Evolutionary conservation across 2,888 invertebrate genomes (phyloP), one percentile per base, ranked within the genome.

Genomic region (Callimorpha dominula): DNA sequence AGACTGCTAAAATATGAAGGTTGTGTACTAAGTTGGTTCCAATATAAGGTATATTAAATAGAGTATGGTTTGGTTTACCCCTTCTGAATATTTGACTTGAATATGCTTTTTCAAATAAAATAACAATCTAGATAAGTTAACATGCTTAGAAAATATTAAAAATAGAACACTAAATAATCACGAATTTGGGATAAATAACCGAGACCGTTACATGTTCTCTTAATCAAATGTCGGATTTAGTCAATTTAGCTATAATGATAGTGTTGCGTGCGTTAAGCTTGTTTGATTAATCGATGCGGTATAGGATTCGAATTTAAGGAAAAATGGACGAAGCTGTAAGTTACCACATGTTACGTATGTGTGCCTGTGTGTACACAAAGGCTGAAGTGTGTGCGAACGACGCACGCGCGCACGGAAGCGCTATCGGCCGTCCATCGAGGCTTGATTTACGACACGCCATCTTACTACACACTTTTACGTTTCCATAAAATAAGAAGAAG

Each of bases 171-270:
- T 65, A 76, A 79, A 65, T 65, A 76, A 78, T 78, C 71, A 76
- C 62, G 74, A 74, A 78, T 82, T 78, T 73, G 72, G 31, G 75
- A 78, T 73, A 76, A 78, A 81, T 79, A 74, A 80, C 81, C 74
- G 71, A 72, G 79, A 85, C 84, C 80, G 82, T 86, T 69, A 72
- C 43, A 87, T 89, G 88, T 92, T 93, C 91, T 93, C 92, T 95
- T 93, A 94, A 94, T 94, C 94, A 93, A 93, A 93, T 82, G 94
- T 95, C 94, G 88, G 95, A 95, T 95, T 94, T 94, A 90, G 92
- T 91, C 88, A 93, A 92, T 93, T 94, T 93, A 89, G 86, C 88
- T 92, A 89, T 93, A 94, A 93, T 94, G 91, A 93, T 92, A 92
- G 91, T 88, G 88, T 89, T 90, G 87, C 88, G 87, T 82, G 89